These are phyloP conservation scores for Ichneumoninae sp. DNA, from an alignment of 2,888 invertebrate genomes.

Conservation along the genomic window DNA sequence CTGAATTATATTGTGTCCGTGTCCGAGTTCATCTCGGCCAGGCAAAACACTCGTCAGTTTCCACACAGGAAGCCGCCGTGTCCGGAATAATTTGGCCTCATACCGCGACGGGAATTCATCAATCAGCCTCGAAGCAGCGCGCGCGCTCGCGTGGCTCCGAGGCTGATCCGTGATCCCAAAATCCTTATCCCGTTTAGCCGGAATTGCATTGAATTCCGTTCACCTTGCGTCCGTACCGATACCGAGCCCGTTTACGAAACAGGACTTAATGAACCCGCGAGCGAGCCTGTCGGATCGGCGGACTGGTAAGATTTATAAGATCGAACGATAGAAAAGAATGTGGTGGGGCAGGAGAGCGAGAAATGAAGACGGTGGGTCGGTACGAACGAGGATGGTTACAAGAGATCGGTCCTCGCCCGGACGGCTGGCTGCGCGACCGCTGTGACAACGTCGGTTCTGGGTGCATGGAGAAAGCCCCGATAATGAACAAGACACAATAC, in stretches of 20 bases:
- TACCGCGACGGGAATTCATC: not conserved
- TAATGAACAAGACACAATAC: slow-evolving; percentile 55
- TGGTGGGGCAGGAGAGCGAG: not conserved
- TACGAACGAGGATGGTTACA: not conserved
- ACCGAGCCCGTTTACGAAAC: not conserved
- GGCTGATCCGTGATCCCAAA: slow-evolving; percentile 9
- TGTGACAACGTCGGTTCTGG: slow-evolving; percentile 17
- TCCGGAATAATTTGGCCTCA: slow-evolving; percentile 30
- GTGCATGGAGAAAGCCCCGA: slow-evolving; percentile 47
- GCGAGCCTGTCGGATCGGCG: not conserved
- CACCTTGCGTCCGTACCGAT: not conserved
- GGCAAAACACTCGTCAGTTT: slow-evolving; percentile 26
- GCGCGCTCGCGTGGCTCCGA: too few species aligned
- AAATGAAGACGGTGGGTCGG: not conserved
- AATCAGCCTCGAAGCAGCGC: not conserved
- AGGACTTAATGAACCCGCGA: not conserved
- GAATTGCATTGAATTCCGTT: not conserved
- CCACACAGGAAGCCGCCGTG: slow-evolving; percentile 12
- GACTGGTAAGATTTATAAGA: not conserved
- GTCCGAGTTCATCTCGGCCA: slow-evolving; percentile 35
- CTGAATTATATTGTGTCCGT: slow-evolving; percentile 34
- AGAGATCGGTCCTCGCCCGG: not conserved
- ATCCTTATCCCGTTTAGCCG: slow-evolving; percentile 4
- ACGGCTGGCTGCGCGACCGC: not conserved
- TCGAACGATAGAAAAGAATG: slow-evolving; percentile 9